Evolutionary conservation across 2,888 invertebrate genomes (phyloP).

Genomic region (Nasonovia ribisnigri): DNA sequence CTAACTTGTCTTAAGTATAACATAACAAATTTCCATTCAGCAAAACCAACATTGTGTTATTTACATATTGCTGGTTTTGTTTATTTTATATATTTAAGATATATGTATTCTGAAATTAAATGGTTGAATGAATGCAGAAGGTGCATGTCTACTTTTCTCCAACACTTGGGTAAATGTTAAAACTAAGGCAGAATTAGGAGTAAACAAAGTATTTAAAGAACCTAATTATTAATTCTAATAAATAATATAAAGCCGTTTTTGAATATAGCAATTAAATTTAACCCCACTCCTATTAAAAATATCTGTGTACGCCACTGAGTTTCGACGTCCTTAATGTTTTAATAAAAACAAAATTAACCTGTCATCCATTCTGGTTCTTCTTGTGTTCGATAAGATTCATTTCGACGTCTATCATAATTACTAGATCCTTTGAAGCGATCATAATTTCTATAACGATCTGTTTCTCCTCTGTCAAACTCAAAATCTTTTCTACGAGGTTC

Average conservation of each 20-base stretch:
- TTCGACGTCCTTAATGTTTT: not conserved
- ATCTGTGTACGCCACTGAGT: not conserved
- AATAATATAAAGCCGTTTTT: too few relatives aligned
- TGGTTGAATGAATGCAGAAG: too few relatives aligned
- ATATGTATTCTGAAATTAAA: too few relatives aligned
- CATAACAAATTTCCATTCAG: not conserved
- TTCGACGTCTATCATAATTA: constrained; percentile 62
- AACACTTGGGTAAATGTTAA: too few relatives aligned
- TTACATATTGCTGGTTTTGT: not conserved
- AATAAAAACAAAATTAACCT: constrained; percentile 45
- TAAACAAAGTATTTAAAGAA: too few relatives aligned
- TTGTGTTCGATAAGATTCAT: constrained; percentile 62
- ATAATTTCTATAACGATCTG: constrained; percentile 60
- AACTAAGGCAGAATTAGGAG: too few relatives aligned
- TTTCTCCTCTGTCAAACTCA: constrained; percentile 62
- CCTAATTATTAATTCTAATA: too few relatives aligned
- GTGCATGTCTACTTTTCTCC: too few relatives aligned
- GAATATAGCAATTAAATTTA: too few relatives aligned
- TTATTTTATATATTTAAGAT: too few relatives aligned
- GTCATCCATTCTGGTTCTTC: constrained; percentile 67
- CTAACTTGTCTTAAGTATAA: not conserved
- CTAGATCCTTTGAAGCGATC: constrained; percentile 57
- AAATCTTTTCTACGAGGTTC: constrained; percentile 63
- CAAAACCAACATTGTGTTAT: not conserved
- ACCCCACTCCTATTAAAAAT: too few relatives aligned